Evolutionary conservation across 1,140 invertebrate species (phyloP), one percentile per base, ranked within the genome.

Genomic region (Tetramorium simillimum): DNA sequence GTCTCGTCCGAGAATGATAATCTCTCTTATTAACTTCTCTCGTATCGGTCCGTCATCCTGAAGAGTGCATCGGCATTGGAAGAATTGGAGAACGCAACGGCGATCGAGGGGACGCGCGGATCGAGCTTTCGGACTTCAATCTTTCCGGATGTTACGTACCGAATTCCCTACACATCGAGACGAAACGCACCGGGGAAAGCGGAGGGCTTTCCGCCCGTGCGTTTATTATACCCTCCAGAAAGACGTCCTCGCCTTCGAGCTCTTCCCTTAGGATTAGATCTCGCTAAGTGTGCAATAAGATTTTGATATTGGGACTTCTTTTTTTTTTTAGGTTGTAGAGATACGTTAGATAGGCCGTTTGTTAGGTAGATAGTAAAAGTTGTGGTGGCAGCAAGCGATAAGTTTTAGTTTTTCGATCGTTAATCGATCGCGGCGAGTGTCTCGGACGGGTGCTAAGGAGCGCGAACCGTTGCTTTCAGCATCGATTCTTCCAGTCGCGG

Each of bases 261-360:
- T 81, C 58, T 86, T 80, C 56, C 49, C 53, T 37, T 89, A 82
- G 84, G 70, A 84, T 77, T 84, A 87, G 65, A 84, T 77, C 72
- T 90, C 86, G 72, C 49, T 90, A 89, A 93, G 89, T 87, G 92
- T 92, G 91, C 92, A 93, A 93, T 92, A 92, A 91, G 86, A 90
- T 82, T 90, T 92, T 43, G 46, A 85, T 88, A 86, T 28, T 33
- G 37, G 60, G 46, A 86, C 58, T 67, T 10, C 76, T 88, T 51
- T 70, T 70, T 65, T 67, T 63, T 58, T 53, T 81, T 46, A 69
- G 40, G 14, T 73, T 60, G 0, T 73, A 77, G 69, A 80, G 24
- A 65, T 63, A 65, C 40, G 12, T 37, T 85, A 77, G 86, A n/a
- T 77, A 78, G 78, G 53, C 84, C 51, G 72, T 85, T 89, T 60